phyloP scores from a whole-genome alignment of 2,888 invertebrate species.

The Pseudococcus viburni region DNA sequence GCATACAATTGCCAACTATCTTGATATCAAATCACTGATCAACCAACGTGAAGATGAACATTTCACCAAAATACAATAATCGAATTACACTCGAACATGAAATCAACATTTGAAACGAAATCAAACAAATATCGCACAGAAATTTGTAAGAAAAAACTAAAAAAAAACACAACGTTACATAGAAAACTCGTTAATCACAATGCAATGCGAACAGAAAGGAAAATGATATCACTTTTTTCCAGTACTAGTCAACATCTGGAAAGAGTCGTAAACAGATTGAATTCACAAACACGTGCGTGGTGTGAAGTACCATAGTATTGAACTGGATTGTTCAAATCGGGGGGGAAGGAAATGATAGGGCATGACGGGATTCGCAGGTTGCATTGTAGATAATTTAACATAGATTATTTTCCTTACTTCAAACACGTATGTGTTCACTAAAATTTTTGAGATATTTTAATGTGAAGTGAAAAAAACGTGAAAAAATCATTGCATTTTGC shows the following conservation, averaged over 20 bases:
- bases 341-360: conserved; percentile 49
- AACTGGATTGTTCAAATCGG: conserved; percentile 59
- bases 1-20: neutral
- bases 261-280: conserved; percentile 47
- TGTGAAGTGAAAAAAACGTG: too few relatives aligned
- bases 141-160: neutral
- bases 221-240: conserved; percentile 61
- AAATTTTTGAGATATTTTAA: too few relatives aligned
- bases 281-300: conserved; percentile 59
- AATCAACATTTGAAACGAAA: neutral
- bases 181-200: conserved; percentile 42
- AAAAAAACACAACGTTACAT: neutral
- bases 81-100: neutral
- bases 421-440: too few relatives aligned
- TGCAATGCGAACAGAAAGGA: conserved; percentile 41
- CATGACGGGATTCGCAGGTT: too few relatives aligned
- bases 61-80: neutral
- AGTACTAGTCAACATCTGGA: conserved; percentile 49
- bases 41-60: neutral
- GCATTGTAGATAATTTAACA: too few relatives aligned
- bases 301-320: conserved; percentile 29
- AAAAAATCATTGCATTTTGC: too few relatives aligned
- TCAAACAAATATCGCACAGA: neutral
- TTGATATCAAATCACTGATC: neutral
- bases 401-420: too few relatives aligned